phyloP scores from a whole-genome alignment of 2,113 vertebrate species.

The Craseonycteris thonglongyai region DNA sequence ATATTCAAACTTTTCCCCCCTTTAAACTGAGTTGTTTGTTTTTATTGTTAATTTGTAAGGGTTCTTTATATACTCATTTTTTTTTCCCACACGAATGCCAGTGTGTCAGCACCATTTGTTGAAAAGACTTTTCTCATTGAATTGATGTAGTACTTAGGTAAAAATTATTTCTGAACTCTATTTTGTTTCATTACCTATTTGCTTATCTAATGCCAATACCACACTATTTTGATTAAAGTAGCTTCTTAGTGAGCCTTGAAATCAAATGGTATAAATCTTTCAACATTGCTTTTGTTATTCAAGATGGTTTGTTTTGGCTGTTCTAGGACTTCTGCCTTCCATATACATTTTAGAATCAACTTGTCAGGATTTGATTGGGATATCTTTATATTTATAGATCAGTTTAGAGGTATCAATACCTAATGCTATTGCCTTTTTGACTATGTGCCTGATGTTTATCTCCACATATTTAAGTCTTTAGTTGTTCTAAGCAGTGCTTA shows the following conservation, averaged over 20 bases:
- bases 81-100: not conserved
- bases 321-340: not conserved
- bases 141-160: not conserved
- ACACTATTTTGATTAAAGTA: not conserved
- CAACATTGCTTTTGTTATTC: not conserved
- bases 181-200: not conserved
- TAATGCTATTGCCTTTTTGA: not conserved
- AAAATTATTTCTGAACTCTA: not conserved
- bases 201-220: not conserved
- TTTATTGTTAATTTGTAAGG: not conserved
- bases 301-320: not conserved
- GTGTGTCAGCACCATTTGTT: not conserved
- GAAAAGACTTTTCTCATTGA: not conserved
- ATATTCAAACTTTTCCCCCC: not conserved
- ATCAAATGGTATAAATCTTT: not conserved
- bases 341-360: not conserved
- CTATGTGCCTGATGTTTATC: not conserved
- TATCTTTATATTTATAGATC: not conserved
- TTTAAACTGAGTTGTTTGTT: not conserved
- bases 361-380: not conserved
- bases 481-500: not conserved
- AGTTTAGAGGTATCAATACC: not conserved
- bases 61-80: not conserved
- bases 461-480: not conserved
- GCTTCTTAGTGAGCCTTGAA: not conserved